A percentile compares a stretch with the other conserved stretches of the same genome.
Conservation (phyloP, 2,797 vertebrate genomes). For the Bradypodion pumilum region DNA sequence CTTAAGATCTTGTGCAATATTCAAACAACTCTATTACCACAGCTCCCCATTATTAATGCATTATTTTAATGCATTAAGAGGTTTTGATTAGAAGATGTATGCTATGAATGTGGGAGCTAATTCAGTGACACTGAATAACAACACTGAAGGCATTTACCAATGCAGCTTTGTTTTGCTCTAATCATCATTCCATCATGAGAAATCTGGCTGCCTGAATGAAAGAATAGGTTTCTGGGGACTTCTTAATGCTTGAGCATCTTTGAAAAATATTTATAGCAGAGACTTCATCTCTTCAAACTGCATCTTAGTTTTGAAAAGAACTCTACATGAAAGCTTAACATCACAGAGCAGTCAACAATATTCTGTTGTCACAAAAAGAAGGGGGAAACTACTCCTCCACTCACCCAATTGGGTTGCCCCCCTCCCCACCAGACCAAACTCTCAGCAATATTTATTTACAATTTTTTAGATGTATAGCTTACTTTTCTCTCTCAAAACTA, state of each 20-base stretch:
- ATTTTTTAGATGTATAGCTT: no score
- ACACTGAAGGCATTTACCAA: slow-evolving; percentile 62
- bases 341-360: slow-evolving; percentile 32
- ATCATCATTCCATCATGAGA: slow-evolving; percentile 61
- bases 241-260: slow-evolving; percentile 56
- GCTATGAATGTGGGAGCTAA: slow-evolving; percentile 49
- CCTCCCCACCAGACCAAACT: background rate
- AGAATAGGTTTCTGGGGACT: slow-evolving; percentile 51
- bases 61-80: slow-evolving; percentile 20
- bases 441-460: background rate
- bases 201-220: slow-evolving; percentile 52
- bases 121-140: slow-evolving; percentile 59
- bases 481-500: no score
- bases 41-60: background rate
- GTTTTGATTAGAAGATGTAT: slow-evolving; percentile 25
- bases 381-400: no score
- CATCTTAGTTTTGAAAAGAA: slow-evolving; percentile 53
- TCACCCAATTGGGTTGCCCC: background rate
- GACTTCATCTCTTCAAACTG: slow-evolving; percentile 56
- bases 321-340: slow-evolving; percentile 25
- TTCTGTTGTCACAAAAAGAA: slow-evolving; percentile 14
- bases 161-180: slow-evolving; percentile 58
- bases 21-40: no score
- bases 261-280: slow-evolving; percentile 55
- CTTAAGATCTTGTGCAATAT: no score